A percentile compares a stretch with the other conserved stretches of the same genome.
Conservation (phyloP, 2,797 vertebrate species). For the Masticophis lateralis region DNA sequence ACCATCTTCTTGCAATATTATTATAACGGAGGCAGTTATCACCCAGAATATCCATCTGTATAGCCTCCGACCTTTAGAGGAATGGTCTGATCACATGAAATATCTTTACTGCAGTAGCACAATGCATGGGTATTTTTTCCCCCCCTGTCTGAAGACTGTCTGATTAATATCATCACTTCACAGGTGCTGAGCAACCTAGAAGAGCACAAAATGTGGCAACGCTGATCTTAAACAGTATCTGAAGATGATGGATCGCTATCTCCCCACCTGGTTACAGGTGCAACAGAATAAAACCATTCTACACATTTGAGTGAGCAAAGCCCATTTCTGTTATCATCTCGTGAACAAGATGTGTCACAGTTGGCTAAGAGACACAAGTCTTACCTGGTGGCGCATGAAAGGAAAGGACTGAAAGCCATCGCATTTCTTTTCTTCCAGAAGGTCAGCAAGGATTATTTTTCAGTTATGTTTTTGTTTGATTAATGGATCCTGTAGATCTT, state of each 20-base stretch:
- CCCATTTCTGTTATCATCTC: neutral
- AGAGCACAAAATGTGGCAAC: neutral
- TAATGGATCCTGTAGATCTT: neutral
- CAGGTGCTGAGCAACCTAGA: neutral
- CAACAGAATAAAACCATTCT: neutral
- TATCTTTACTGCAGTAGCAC: neutral
- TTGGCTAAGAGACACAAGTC: neutral
- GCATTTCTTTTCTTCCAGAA: neutral
- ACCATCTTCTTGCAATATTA: neutral
- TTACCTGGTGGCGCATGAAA: neutral
- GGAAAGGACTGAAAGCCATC: neutral
- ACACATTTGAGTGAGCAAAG: neutral
- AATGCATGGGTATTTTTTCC: neutral
- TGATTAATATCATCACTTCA: neutral
- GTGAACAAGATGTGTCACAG: neutral
- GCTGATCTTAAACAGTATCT: neutral
- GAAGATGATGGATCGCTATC: neutral
- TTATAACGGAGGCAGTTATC: neutral
- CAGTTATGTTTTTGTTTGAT: neutral
- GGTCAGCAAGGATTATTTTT: neutral
- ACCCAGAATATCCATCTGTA: neutral
- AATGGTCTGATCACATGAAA: neutral
- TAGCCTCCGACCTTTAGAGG: neutral
- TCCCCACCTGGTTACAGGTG: neutral
- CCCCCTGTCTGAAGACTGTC: neutral